phyloP scores from a whole-genome alignment of 1,140 invertebrate genomes.

The Teleopsis dalmanni region DNA sequence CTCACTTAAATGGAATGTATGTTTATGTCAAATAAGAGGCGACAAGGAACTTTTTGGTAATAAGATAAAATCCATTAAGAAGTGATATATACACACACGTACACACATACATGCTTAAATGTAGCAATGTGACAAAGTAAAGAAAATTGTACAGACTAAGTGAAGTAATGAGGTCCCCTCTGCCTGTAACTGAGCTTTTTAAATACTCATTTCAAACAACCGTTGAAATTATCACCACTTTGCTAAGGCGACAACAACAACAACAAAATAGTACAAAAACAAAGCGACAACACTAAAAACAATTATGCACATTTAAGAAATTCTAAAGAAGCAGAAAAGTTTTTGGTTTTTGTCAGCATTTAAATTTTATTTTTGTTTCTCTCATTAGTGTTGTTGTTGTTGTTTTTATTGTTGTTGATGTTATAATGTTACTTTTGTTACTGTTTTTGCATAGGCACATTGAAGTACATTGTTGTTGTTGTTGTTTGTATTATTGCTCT shows the following conservation, averaged over 20 bases:
- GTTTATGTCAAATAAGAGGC: conserved; percentile 12
- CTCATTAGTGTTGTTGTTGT: too few species aligned
- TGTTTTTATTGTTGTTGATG: too few species aligned
- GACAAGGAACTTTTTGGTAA: conserved; percentile 42
- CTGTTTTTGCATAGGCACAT: too few species aligned
- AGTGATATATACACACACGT: conserved; percentile 28
- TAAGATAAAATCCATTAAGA: conserved; percentile 39
- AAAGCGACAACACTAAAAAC: neutral
- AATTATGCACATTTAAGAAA: conserved; percentile 9
- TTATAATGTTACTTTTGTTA: too few species aligned
- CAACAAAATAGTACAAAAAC: conserved; percentile 2
- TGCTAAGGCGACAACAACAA: conserved; percentile 31
- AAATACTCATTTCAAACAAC: conserved; percentile 6
- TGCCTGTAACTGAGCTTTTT: neutral
- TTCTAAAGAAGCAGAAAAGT: too few species aligned
- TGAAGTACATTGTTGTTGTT: too few species aligned
- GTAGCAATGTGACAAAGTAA: neutral
- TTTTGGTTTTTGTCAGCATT: too few species aligned
- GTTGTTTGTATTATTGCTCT: too few species aligned
- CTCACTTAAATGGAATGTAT: conserved; percentile 1
- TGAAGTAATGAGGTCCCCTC: neutral
- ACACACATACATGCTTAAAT: conserved; percentile 14
- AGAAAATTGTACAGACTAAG: neutral
- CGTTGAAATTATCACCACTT: conserved; percentile 42
- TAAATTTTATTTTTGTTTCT: too few species aligned